These are phyloP conservation scores for Oryzias sinensis DNA, from an alignment of 2,797 vertebrate genomes.

Conservation along the genomic window DNA sequence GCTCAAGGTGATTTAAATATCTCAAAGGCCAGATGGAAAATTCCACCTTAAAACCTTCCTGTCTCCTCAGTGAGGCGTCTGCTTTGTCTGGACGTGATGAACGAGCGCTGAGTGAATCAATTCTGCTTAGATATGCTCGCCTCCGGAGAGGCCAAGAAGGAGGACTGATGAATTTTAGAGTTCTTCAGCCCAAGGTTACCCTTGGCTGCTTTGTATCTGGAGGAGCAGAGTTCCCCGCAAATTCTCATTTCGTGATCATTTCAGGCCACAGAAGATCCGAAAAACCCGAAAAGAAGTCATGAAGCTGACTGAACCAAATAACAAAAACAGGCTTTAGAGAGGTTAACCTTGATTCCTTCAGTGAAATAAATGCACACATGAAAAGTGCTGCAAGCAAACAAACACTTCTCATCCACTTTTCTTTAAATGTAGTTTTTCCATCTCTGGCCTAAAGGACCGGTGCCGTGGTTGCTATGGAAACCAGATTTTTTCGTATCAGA, in stretches of 20 bases:
- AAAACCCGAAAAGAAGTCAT: neutral
- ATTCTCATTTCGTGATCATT: slow-evolving; percentile 9
- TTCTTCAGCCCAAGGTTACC: slow-evolving; percentile 60
- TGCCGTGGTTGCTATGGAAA: no score
- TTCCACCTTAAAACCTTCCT: slow-evolving; percentile 48
- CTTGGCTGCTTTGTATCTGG: slow-evolving; percentile 29
- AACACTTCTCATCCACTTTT: no score
- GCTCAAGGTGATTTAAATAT: slow-evolving; percentile 40
- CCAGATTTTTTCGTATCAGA: no score
- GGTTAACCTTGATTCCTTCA: no score
- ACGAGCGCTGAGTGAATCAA: slow-evolving; percentile 57
- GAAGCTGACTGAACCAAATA: neutral
- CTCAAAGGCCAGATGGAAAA: slow-evolving; percentile 32
- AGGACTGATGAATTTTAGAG: slow-evolving; percentile 49
- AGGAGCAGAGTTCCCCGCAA: neutral
- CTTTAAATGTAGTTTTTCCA: no score
- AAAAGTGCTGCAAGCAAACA: no score
- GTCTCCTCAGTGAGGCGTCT: slow-evolving; percentile 31
- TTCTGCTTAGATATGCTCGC: slow-evolving; percentile 66
- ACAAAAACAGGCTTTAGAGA: no score
- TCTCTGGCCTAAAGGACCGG: no score
- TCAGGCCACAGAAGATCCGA: neutral
- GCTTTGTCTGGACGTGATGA: slow-evolving; percentile 47
- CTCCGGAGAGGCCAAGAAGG: slow-evolving; percentile 41
- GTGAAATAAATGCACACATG: no score